Evolutionary conservation across 23 tunicate species (phyloP).

Genomic region (Corella eumyota): DNA sequence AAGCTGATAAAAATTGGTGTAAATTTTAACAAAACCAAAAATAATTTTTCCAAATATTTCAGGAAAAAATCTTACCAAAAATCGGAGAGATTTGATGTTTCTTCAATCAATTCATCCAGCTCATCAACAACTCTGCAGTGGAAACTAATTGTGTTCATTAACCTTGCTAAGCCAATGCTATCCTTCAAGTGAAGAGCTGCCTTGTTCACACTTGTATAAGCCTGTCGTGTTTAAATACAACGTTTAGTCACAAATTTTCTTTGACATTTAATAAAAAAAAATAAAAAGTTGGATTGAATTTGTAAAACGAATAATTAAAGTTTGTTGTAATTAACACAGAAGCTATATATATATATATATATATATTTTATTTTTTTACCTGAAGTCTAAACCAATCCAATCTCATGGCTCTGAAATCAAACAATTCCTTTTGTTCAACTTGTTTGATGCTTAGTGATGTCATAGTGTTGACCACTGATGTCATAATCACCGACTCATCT

Average conservation of each 20-base stretch:
- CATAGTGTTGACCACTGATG: constrained; percentile 93
- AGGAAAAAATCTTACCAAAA: constrained; percentile 39
- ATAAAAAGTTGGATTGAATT: not conserved
- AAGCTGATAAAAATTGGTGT: too few species aligned
- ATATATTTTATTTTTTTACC: too few species aligned
- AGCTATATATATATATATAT: too few species aligned
- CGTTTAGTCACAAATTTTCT: too few species aligned
- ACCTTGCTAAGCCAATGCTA: constrained; percentile 45
- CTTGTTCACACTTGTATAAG: constrained; percentile 81
- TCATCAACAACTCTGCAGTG: constrained; percentile 83
- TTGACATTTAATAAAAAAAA: too few species aligned
- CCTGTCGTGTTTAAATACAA: constrained; percentile 36
- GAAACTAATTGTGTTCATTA: constrained; percentile 74
- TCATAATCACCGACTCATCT: constrained; percentile 94
- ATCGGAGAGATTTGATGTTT: constrained; percentile 80
- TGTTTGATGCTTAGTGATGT: constrained; percentile 84
- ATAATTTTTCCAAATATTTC: not conserved
- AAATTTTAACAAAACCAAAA: not conserved
- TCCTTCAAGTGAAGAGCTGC: constrained; percentile 73
- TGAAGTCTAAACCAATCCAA: constrained; percentile 96
- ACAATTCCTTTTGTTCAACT: constrained; percentile 86
- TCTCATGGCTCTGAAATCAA: constrained; percentile 91
- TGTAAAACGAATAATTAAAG: too few species aligned
- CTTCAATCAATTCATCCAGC: constrained; percentile 60
- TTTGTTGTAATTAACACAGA: too few species aligned